These are phyloP conservation scores for Ptychobarbus kaznakovi DNA, from an alignment of 2,797 vertebrate genomes.

Conservation along the genomic window DNA sequence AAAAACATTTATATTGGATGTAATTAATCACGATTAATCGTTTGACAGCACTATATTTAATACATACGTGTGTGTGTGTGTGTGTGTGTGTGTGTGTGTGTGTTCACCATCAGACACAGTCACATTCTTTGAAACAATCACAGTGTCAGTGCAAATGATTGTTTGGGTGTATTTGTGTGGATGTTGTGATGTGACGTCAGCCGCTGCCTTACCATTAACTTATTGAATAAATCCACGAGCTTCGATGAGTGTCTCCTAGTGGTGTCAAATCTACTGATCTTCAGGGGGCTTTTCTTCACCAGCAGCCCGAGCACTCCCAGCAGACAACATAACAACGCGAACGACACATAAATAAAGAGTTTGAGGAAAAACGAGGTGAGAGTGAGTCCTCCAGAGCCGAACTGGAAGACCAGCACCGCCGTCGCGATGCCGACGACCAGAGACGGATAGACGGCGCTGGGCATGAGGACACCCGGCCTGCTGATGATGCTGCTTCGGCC, in stretches of 20 bases:
- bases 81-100: too few relatives aligned
- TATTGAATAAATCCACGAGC: constrained; percentile 74
- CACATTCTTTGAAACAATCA: neutral
- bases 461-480: constrained; percentile 65
- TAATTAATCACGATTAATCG: too few relatives aligned
- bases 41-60: too few relatives aligned
- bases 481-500: constrained; percentile 62
- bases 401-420: constrained; percentile 76
- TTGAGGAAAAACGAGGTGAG: constrained; percentile 81
- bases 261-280: constrained; percentile 74
- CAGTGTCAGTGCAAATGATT: neutral
- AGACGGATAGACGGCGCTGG: constrained; percentile 71
- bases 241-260: constrained; percentile 65
- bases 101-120: neutral
- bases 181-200: neutral
- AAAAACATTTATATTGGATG: too few relatives aligned
- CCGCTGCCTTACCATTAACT: constrained; percentile 73
- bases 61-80: too few relatives aligned
- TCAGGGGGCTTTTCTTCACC: constrained; percentile 76
- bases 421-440: constrained; percentile 76
- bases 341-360: constrained; percentile 81
- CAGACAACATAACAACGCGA: constrained; percentile 79
- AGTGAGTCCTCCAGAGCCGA: constrained; percentile 77
- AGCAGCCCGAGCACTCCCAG: constrained; percentile 78
- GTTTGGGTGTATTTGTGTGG: neutral